phyloP scores from a whole-genome alignment of 1,140 invertebrate species.

The Palaemon carinicauda region DNA sequence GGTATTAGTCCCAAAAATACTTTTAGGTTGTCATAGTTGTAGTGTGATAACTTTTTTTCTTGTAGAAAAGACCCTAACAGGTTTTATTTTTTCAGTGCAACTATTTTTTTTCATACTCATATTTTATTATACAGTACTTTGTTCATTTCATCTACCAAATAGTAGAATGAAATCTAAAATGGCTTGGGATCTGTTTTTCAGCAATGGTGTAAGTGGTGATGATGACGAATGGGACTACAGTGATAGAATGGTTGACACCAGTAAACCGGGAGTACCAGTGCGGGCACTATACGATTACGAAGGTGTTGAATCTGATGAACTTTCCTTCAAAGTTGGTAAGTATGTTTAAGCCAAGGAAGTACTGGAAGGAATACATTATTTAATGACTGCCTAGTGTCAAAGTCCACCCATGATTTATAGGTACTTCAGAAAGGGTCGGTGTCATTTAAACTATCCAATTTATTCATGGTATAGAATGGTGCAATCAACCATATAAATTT shows the following conservation, averaged over 20 bases:
- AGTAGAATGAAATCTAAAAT: background rate
- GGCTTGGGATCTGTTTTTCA: background rate
- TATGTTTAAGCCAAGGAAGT: background rate
- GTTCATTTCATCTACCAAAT: too few species aligned
- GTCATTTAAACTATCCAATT: too few species aligned
- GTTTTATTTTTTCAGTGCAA: background rate
- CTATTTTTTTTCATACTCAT: background rate
- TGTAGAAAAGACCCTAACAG: too few species aligned
- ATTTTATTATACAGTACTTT: too few species aligned
- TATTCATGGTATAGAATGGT: too few species aligned
- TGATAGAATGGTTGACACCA: conserved; percentile 86
- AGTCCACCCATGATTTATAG: too few species aligned
- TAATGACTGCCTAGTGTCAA: background rate
- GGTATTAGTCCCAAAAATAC: too few species aligned
- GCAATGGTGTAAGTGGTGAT: conserved; percentile 67
- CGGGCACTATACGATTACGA: conserved; percentile 96
- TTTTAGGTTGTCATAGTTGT: too few species aligned
- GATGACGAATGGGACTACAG: conserved; percentile 74
- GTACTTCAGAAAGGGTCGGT: too few species aligned
- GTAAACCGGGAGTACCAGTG: conserved; percentile 91
- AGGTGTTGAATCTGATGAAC: conserved; percentile 94
- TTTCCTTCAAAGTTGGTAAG: conserved; percentile 93
- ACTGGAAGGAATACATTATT: background rate
- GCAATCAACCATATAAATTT: too few species aligned
- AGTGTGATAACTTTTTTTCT: too few species aligned